Evolutionary conservation across 2,113 vertebrate genomes (phyloP).

Genomic region (Azemiops feae): DNA sequence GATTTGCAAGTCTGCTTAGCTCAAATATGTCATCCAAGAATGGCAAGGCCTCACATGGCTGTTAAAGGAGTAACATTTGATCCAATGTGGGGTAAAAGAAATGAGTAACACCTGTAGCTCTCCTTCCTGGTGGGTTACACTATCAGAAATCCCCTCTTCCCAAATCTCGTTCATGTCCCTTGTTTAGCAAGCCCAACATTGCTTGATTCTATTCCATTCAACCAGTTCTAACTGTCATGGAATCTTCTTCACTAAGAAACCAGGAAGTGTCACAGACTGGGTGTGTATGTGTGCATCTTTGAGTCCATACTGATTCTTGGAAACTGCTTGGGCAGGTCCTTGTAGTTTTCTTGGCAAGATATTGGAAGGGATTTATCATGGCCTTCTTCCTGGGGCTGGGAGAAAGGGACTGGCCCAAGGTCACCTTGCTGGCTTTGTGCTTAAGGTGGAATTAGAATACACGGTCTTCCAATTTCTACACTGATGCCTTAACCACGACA

Average conservation of each 20-base stretch:
- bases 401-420: neutral
- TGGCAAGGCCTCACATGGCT: neutral
- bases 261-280: neutral
- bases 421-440: neutral
- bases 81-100: neutral
- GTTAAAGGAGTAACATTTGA: too few species aligned
- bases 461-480: neutral
- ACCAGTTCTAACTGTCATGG: slow-evolving; percentile 3
- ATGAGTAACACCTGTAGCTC: neutral
- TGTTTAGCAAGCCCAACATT: neutral
- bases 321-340: neutral
- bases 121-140: neutral
- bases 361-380: neutral
- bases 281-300: neutral
- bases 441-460: neutral
- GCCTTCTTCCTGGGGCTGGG: neutral
- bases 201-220: neutral
- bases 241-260: neutral
- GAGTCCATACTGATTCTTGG: neutral
- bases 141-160: too few species aligned
- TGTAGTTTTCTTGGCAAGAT: neutral
- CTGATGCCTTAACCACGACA: neutral
- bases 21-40: neutral
- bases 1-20: neutral
- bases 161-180: neutral